Base-by-base conservation (phyloP, 2,888 invertebrate species). In the Malachius bipustulatus region DNA sequence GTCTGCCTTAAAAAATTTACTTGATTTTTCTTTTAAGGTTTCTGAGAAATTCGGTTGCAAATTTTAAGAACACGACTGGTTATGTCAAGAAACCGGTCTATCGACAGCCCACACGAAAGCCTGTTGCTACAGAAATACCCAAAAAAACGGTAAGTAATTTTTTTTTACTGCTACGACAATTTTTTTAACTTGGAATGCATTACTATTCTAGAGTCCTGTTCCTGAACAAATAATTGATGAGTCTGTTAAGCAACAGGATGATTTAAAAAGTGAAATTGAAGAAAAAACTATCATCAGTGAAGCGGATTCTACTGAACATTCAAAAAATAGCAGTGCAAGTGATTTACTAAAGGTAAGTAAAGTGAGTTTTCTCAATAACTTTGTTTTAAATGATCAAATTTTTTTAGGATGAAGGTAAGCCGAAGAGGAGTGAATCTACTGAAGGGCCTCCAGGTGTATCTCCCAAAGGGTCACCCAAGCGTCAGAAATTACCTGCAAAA, bases 31-130 rank as follows among this genome's bases (percentile, higher is more conserved):
- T 36, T 40, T 47, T 13, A 74, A 58, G 90, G 48, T 91, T 87
- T 66, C 64, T 94, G 39, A 71, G 94, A 30, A 88, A 82, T 50
- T 83, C 89, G 1, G 93, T 94, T 1, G 77, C 78, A 36, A 81
- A 83, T 48, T 96, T 91, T 59, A 84, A 82, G 50, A 91, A 90
- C 60, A 85, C 89, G 52, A 89, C 89, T 1, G 91, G 93, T 0
- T 91, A 90, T 58, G 80, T 80, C 26, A 74, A 74, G 45, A 61
- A 65, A 38, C 61, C 60, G 11, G 40, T 50, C 2, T 54, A 48
- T 26, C 48, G 41, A 14, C 39, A 41, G 28, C 24, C 24, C 6
- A 19, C n/a, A 19, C 24, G 6, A 19, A 19, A 19, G n/a, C 6
- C n/a, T 19, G n/a, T n/a, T 19, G 24, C n/a, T n/a, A 19, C 24